A percentile compares a stretch with the other conserved stretches of the same genome.
Conservation (phyloP, 2,797 vertebrate species). For the Dendrocincla fuliginosa region DNA sequence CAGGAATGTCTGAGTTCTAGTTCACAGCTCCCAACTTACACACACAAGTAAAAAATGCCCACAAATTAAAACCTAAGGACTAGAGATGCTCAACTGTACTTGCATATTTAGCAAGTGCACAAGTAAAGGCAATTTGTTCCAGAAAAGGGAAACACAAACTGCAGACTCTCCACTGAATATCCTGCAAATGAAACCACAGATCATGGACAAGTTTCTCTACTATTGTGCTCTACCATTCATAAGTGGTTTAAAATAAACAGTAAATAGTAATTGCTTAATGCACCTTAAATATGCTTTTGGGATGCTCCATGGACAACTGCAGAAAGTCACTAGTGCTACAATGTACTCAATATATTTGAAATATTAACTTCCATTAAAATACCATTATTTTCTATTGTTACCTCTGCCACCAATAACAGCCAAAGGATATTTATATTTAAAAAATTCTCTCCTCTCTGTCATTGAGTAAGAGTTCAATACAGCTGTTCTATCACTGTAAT, state of each 20-base stretch:
- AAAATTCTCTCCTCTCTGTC: background rate
- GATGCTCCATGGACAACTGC: background rate
- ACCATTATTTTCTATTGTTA: background rate
- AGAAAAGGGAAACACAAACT: background rate
- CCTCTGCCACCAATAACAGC: background rate
- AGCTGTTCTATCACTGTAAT: background rate
- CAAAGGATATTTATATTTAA: background rate
- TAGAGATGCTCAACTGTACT: background rate
- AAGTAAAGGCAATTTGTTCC: background rate
- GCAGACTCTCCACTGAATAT: background rate
- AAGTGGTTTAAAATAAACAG: conserved; percentile 15
- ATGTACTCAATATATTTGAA: background rate
- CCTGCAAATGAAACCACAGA: background rate
- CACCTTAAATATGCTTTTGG: background rate
- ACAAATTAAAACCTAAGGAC: background rate
- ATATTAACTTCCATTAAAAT: background rate
- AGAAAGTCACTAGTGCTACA: background rate
- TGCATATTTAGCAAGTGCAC: background rate
- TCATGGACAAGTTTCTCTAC: background rate
- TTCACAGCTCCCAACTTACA: background rate
- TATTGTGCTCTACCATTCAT: background rate
- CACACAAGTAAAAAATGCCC: background rate
- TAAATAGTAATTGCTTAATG: background rate
- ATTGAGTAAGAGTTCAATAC: background rate
- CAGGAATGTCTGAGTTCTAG: rapidly evolving